Evolutionary conservation across 2,797 vertebrate genomes (phyloP).

Genomic region (Enteromius unitaeniatus): DNA sequence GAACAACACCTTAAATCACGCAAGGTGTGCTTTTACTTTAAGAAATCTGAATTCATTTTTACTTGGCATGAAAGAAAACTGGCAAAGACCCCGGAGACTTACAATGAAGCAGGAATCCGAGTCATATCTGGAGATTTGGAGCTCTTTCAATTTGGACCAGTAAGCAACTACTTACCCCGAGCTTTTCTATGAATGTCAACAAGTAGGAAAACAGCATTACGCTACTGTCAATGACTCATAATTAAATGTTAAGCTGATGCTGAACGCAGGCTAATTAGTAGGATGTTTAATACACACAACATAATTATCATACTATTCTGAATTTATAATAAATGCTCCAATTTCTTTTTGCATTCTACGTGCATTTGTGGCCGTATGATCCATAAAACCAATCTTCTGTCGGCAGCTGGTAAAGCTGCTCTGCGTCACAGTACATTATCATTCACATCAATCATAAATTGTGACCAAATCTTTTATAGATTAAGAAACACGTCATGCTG

Average conservation of each 20-base stretch:
- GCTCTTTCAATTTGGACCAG: not conserved
- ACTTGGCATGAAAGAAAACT: not conserved
- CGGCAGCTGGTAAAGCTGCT: slow-evolving; percentile 20
- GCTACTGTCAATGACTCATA: not conserved
- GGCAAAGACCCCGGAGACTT: not conserved
- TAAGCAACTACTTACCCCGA: not conserved
- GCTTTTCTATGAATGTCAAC: not conserved
- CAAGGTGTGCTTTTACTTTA: not conserved
- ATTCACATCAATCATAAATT: slow-evolving; percentile 22
- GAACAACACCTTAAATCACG: not conserved
- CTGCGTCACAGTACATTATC: slow-evolving; percentile 27
- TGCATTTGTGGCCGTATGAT: slow-evolving; percentile 9
- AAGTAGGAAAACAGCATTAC: slow-evolving; percentile 22
- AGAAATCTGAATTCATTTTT: not conserved
- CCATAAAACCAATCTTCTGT: slow-evolving; percentile 18
- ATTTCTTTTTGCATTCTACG: slow-evolving; percentile 7
- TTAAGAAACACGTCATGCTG: slow-evolving; percentile 7
- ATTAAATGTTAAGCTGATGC: slow-evolving; percentile 27
- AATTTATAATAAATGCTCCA: not conserved
- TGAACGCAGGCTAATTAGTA: not conserved
- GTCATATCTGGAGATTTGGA: not conserved
- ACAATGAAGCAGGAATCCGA: not conserved
- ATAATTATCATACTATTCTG: not conserved
- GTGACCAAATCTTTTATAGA: slow-evolving; percentile 6
- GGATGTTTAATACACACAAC: not conserved